Base-by-base conservation (phyloP, 2,113 vertebrate genomes). In the Chionodraco myersi region DNA sequence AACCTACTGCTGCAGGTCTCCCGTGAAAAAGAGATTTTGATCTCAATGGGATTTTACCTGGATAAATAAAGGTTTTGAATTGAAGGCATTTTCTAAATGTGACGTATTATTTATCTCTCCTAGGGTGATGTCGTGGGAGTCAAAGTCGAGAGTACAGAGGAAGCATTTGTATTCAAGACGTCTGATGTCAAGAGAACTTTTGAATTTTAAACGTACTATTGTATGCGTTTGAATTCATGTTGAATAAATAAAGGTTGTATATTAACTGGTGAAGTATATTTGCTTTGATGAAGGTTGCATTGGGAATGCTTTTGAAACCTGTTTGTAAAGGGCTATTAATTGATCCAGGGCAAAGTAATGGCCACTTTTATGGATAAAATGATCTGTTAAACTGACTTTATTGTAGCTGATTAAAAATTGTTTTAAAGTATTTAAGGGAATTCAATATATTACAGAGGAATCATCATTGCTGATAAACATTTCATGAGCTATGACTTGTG, bases 131-230 rank as follows among this genome's bases (percentile, higher is more conserved):
- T 81, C 18, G 86, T 86, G 11, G 84, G 66, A 26, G 23, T 90
- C 8, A 80, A 87, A 61, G 89, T 77, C 1, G 88, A 92, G 0
- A 7, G 82, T 2, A 90, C 90, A 1, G 79, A 87, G 12, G 74
- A 85, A 3, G 70, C 56, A 1, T 95, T 93, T 79, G 74, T 68
- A 4, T 92, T 94, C 72, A 41, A 92, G 6, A 79, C 65, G 2
- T 4, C 91, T 62, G 83, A 93, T 36, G 82, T 90, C 18, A 78
- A 91, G 59, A 92, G 72, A 23, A 78, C 74, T 41, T 94, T 94
- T 90, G 83, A 93, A 73, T 95, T 95, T 92, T 95, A 89, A 88
- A 79, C 4, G 6, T 1, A 21, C 2, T 47, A 13, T 51, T 82
- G 60, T 72, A 15, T 49, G 21, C 12, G 10, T 52, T 26, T 65